These are phyloP conservation scores for Mythimna lalbum DNA, from an alignment of 2,888 invertebrate species.

Conservation along the genomic window DNA sequence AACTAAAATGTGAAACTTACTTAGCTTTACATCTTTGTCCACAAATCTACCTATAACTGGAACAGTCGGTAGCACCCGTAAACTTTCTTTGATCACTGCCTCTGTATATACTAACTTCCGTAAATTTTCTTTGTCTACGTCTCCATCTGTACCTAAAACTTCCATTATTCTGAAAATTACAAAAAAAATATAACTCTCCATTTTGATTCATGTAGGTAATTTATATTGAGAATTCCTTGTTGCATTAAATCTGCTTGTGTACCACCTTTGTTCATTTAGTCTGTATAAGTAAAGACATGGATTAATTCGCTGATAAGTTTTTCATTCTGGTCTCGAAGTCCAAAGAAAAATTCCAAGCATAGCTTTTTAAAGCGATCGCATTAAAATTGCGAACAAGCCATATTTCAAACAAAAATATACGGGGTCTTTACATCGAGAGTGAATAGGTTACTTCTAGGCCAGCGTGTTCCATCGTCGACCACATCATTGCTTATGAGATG, in stretches of 20 bases:
- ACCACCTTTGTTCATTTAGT: too few species aligned
- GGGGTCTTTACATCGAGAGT: too few species aligned
- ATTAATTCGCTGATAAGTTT: background rate
- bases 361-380: too few species aligned
- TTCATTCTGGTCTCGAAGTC: background rate
- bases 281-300: too few species aligned
- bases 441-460: too few species aligned
- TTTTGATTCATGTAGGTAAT: background rate
- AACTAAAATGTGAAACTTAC: conserved; percentile 6
- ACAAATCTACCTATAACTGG: background rate
- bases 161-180: conserved; percentile 19
- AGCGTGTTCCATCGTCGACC: too few species aligned
- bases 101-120: conserved; percentile 17
- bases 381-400: too few species aligned
- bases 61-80: background rate
- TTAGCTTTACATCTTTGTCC: conserved; percentile 22
- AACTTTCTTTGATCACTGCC: conserved; percentile 10
- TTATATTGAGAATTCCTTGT: background rate
- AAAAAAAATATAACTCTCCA: background rate
- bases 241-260: too few species aligned
- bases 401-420: too few species aligned
- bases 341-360: too few species aligned
- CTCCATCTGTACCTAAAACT: conserved; percentile 8
- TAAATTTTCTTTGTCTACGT: conserved; percentile 11
- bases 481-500: too few species aligned